Base-by-base conservation (phyloP, 1,140 invertebrate genomes). In the Rhagoletis zephyria region DNA sequence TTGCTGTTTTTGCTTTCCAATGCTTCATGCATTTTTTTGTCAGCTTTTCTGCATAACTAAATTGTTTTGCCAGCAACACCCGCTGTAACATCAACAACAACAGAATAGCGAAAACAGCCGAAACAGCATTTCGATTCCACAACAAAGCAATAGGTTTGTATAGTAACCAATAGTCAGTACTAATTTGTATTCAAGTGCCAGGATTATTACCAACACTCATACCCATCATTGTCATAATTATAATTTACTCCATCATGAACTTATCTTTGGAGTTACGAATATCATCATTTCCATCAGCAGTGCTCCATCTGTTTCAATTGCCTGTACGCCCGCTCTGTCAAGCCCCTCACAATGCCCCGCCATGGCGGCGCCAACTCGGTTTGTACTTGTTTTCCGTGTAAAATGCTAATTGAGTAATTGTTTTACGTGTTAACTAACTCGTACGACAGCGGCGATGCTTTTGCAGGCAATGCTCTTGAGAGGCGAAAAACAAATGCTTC, bases 401-500 rank as follows among this genome's bases (percentile, higher is more conserved):
- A 81, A 56, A 81, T 59, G 48, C 74, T 81, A 81, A 81, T 81
- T 81, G 74, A 59, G 74, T 81, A 81, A 59, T 81, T 81, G 74
- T 81, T 81, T 59, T 56, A 59, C 51, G 74, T 81, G 48, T 81
- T 81, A 81, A 81, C 10, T 81, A 81, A 81, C 10, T 81, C 56
- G 74, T 12, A 59, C 48, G 48, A 59, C 74, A 81, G n/a, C 4
- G n/a, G 48, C 48, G 74, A 16, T 63, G 61, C 10, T 4, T 30
- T 30, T n/a, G n/a, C n/a, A n/a, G n/a, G n/a, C 74, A 16, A 10
- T 81, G 30, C n/a, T n/a, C 5, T 74, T 81, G 45, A 7, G 74
- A 10, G 45, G 48, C 19, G 74, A 1, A 81, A 81, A 5, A 56
- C 48, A 56, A 81, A 56, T 81, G 5, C 9, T n/a, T 16, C 14